These are phyloP conservation scores for Elaphurus davidianus DNA, from an alignment of 2,113 vertebrate genomes.

Conservation along the genomic window DNA sequence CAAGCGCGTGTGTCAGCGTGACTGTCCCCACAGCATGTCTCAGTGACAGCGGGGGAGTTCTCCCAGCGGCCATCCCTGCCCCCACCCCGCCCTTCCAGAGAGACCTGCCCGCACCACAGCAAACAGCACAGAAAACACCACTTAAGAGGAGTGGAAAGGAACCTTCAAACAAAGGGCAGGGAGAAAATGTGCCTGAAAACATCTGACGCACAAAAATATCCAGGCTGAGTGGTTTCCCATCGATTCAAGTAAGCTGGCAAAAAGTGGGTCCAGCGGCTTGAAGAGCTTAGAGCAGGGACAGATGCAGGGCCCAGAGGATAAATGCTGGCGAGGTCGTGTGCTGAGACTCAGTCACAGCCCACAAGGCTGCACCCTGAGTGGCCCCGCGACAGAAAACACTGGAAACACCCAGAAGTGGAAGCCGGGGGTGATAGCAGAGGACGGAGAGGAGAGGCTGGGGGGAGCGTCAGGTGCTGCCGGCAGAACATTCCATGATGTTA, in stretches of 20 bases:
- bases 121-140: accelerated
- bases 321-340: accelerated
- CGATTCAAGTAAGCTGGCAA: accelerated
- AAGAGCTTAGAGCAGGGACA: not conserved
- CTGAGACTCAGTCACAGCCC: not conserved
- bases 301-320: not conserved
- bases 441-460: not conserved
- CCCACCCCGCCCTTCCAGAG: not conserved
- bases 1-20: accelerated
- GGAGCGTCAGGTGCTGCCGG: not conserved
- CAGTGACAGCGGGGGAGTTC: accelerated
- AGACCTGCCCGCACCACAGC: not conserved
- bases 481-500: not conserved
- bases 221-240: not conserved
- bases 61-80: not conserved
- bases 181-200: not conserved
- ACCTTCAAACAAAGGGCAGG: not conserved
- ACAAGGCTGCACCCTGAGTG: not conserved
- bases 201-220: not conserved
- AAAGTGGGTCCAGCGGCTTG: not conserved
- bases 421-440: not conserved
- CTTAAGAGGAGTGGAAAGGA: not conserved
- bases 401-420: not conserved
- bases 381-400: not conserved
- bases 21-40: not conserved